These are phyloP conservation scores for Drosophila borealis DNA, from an alignment of 2,888 invertebrate genomes.

Conservation along the genomic window DNA sequence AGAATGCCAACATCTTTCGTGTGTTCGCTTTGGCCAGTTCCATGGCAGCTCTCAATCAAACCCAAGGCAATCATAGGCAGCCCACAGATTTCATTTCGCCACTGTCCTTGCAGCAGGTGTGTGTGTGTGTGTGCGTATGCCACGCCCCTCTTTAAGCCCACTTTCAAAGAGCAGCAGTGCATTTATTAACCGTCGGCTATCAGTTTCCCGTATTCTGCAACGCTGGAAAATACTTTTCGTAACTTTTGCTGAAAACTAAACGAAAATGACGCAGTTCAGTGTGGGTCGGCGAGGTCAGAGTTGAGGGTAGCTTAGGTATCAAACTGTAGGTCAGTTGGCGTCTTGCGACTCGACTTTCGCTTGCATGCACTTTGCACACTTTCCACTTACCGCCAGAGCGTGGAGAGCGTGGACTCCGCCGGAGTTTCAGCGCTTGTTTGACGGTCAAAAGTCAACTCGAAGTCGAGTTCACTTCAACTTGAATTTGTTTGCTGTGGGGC, in stretches of 20 bases:
- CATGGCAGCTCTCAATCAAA: constrained; percentile 11
- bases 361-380: constrained; percentile 77
- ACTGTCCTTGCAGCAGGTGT: constrained; percentile 3
- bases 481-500: constrained; percentile 76
- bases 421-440: constrained; percentile 68
- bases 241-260: constrained; percentile 70
- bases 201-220: constrained; percentile 54
- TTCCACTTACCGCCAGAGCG: constrained; percentile 45
- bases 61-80: constrained; percentile 44
- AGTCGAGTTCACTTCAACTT: constrained; percentile 80
- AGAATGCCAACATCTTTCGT: constrained; percentile 60
- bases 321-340: constrained; percentile 72
- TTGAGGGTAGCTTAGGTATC: constrained; percentile 40
- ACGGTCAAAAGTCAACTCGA: constrained; percentile 81
- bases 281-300: constrained; percentile 10
- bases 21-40: constrained; percentile 29
- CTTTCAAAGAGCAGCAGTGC: constrained; percentile 38
- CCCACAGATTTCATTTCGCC: constrained; percentile 63
- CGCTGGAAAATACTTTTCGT: constrained; percentile 73
- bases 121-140: constrained; percentile 1
- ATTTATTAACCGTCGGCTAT: constrained; percentile 75
- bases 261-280: constrained; percentile 45
- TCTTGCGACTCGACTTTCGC: constrained; percentile 77
- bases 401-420: constrained; percentile 33
- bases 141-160: neutral